Conservation (phyloP, 2,888 invertebrate species). For the Apotomis betuletana region DNA sequence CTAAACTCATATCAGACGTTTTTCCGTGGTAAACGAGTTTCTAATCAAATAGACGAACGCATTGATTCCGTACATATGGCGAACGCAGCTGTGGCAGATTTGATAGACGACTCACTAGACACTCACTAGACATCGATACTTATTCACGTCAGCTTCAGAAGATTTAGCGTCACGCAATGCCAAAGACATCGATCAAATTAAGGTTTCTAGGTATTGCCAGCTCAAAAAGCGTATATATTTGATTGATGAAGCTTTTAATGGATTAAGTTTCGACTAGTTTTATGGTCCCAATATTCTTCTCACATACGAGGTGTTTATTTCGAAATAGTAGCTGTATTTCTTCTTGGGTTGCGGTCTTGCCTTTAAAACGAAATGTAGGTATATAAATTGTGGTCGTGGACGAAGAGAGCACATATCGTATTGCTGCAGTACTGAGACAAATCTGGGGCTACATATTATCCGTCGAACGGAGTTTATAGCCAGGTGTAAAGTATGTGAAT, state of each 20-base stretch:
- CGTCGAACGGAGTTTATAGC: slow-evolving; percentile 27
- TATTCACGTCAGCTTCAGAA: neutral
- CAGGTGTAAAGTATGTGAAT: slow-evolving; percentile 14
- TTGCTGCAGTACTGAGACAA: slow-evolving; percentile 16
- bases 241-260: slow-evolving; percentile 23
- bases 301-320: neutral
- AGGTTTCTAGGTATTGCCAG: slow-evolving; percentile 11
- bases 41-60: slow-evolving; percentile 29
- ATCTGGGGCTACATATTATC: slow-evolving; percentile 28
- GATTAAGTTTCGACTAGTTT: slow-evolving; percentile 10
- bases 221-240: slow-evolving; percentile 12
- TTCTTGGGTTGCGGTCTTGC: neutral
- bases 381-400: slow-evolving; percentile 16
- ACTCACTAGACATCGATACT: slow-evolving; percentile 7
- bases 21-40: slow-evolving; percentile 28
- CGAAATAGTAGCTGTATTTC: slow-evolving; percentile 5
- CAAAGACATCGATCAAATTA: slow-evolving; percentile 20
- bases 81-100: neutral
- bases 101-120: neutral
- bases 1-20: slow-evolving; percentile 20
- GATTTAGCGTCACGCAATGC: slow-evolving; percentile 10
- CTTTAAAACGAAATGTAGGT: slow-evolving; percentile 14
- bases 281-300: neutral
- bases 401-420: slow-evolving; percentile 14
- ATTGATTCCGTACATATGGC: slow-evolving; percentile 17